Conservation (phyloP, 1,140 invertebrate genomes). For the Caenorhabditis remanei region DNA sequence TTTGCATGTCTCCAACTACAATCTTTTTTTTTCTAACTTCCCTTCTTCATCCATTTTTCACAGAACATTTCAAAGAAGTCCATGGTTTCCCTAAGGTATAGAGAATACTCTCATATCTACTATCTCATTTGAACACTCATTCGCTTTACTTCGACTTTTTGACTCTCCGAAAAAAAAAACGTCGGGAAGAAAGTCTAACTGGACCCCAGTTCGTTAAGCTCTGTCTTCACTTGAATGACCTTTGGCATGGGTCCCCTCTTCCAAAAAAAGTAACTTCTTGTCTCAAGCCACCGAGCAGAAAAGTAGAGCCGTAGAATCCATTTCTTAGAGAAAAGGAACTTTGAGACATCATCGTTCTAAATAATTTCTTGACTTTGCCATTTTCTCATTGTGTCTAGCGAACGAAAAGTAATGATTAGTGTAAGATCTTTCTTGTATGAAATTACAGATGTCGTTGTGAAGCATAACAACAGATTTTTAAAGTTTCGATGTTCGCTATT, state of each 20-base stretch:
- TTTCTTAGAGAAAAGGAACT: background rate
- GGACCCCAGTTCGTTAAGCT: conserved; percentile 38
- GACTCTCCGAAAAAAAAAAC: background rate
- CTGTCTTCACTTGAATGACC: conserved; percentile 45
- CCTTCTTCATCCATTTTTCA: background rate
- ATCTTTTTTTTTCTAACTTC: background rate
- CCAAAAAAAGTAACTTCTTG: background rate
- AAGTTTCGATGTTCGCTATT: too few relatives aligned
- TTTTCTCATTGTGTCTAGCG: conserved; percentile 2
- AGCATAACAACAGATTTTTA: too few relatives aligned
- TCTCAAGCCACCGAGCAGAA: conserved; percentile 7
- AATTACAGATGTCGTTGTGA: background rate
- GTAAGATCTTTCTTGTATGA: background rate
- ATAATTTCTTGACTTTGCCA: too few relatives aligned
- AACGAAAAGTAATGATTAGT: conserved; percentile 7
- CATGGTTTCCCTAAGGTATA: conserved; percentile 1
- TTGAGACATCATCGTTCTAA: background rate
- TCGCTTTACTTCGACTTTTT: background rate
- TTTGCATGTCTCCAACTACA: too few relatives aligned
- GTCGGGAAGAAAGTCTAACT: background rate
- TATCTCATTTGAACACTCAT: conserved; percentile 24
- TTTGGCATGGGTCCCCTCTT: background rate
- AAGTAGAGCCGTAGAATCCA: background rate
- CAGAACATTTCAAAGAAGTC: background rate
- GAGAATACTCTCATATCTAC: background rate